A percentile compares a stretch with the other conserved stretches of the same genome.
Conservation (phyloP, 2,113 vertebrate species). For the Lucifuga dentata region DNA sequence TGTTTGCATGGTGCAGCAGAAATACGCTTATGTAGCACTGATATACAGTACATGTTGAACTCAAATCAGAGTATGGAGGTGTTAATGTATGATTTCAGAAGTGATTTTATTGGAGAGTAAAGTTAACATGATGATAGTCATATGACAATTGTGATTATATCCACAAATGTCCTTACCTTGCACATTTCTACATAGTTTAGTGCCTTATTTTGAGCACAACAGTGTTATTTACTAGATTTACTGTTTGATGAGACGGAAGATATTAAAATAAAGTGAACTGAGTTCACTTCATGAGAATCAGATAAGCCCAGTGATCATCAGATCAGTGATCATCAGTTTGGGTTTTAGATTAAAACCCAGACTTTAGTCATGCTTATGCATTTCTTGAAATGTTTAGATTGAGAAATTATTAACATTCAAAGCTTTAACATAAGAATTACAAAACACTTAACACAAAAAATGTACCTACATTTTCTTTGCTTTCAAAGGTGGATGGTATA, state of each 20-base stretch:
- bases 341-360: too few relatives aligned
- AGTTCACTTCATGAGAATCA: too few relatives aligned
- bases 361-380: too few relatives aligned
- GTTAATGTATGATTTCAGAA: conserved; percentile 49
- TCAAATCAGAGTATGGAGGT: conserved; percentile 2
- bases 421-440: too few relatives aligned
- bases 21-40: too few relatives aligned
- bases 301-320: too few relatives aligned
- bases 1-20: not conserved
- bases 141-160: conserved; percentile 24
- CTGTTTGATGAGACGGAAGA: not conserved
- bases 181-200: conserved; percentile 28
- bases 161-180: conserved; percentile 20
- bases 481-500: too few relatives aligned
- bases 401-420: too few relatives aligned
- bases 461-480: too few relatives aligned
- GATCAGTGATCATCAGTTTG: too few relatives aligned
- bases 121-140: conserved; percentile 36
- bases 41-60: not conserved
- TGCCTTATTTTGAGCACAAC: conserved; percentile 13
- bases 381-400: too few relatives aligned
- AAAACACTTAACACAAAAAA: too few relatives aligned
- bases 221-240: not conserved
- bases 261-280: not conserved
- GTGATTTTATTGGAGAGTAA: conserved; percentile 43